Base-by-base conservation (phyloP, 2,797 vertebrate genomes). In the Pempheris klunzingeri region DNA sequence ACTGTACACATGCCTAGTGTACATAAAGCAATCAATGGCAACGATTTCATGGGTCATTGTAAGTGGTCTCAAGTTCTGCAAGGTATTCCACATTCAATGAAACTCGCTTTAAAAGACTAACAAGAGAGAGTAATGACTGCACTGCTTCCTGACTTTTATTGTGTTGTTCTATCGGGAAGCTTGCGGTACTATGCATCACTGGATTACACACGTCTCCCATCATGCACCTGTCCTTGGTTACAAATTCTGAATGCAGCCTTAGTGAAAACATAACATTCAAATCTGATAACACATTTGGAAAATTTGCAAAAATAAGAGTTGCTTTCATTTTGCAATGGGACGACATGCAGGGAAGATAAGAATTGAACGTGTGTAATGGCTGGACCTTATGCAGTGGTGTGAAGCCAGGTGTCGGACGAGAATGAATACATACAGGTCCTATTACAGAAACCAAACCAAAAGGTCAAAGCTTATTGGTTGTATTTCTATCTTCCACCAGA, bases 381-480 rank as follows among this genome's bases (percentile, higher is more conserved):
- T 50, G 43, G 54, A 52, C 20, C 20, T 47, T 3, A 53, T 47
- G 17, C 63, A 59, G 3, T 49, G 10, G 66, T 30, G 11, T 46
- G 39, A 78, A 13, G 13, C 15, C 8, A 2, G 2, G 28, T 18
- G 14, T 60, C 57, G 73, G 78, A 76, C 63, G 68, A 72, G 24
- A 50, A 44, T 61, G 22, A n/a, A n/a, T 12, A 67, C 55, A 80
- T 3, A 78, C 57, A 67, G 20, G 49, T 24, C 10, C 36, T 52
- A 43, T 68, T 60, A 75, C 77, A 81, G 71, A 63, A 85, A 83
- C 63, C 55, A 71, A 83, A 89, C 43, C 68, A 80, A 84, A 88
- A 86, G 90, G 92, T 93, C 81, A 91, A 81, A 83, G 84, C 78
- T 66, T 54, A 80, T 78, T 86, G 84, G 84, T 89, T 87, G 80